These are phyloP conservation scores for Gryon sp. DNA, from an alignment of 1,140 invertebrate genomes.

Conservation along the genomic window DNA sequence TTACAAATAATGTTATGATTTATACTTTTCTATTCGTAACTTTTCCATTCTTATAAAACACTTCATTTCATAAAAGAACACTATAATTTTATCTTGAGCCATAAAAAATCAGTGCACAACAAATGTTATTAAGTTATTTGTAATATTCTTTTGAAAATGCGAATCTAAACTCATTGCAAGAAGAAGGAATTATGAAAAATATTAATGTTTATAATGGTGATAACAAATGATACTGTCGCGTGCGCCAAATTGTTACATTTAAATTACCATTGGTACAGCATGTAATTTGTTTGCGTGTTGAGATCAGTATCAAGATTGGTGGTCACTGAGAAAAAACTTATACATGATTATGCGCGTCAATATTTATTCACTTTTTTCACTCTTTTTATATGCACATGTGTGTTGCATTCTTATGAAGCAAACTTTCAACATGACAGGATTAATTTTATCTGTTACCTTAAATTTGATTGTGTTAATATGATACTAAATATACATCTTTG, in stretches of 20 bases:
- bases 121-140: too few relatives aligned
- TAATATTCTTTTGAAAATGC: too few relatives aligned
- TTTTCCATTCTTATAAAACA: too few relatives aligned
- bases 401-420: too few relatives aligned
- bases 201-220: conserved; percentile 24
- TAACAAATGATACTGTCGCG: conserved; percentile 49
- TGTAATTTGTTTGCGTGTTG: conserved; percentile 43
- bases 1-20: too few relatives aligned
- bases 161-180: background rate
- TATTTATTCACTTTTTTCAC: conserved; percentile 3
- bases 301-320: conserved; percentile 14
- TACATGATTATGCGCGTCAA: conserved; percentile 17
- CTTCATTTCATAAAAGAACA: too few relatives aligned
- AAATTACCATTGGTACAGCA: conserved; percentile 45
- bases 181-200: conserved; percentile 6
- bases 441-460: background rate
- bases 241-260: conserved; percentile 47
- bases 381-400: conserved; percentile 14
- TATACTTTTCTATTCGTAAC: too few relatives aligned
- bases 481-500: too few relatives aligned
- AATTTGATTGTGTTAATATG: too few relatives aligned
- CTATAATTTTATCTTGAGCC: too few relatives aligned
- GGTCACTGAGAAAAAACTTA: conserved; percentile 16
- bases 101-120: too few relatives aligned
- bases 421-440: too few relatives aligned